Base-by-base conservation (phyloP, 2,797 vertebrate genomes). In the Ctenopoma multispine region DNA sequence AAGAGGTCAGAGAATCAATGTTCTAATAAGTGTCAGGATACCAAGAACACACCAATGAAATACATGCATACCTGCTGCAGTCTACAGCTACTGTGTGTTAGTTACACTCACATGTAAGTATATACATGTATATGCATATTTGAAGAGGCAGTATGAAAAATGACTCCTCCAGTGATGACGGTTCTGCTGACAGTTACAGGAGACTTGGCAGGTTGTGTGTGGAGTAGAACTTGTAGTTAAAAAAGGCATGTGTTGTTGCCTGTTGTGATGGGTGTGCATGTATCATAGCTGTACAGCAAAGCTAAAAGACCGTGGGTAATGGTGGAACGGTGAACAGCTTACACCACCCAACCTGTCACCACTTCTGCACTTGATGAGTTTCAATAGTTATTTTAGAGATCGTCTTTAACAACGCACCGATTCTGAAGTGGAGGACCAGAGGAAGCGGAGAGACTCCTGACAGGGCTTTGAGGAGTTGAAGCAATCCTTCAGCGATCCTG, bases 201-300 rank as follows among this genome's bases (percentile, higher is more conserved):
- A 63, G 38, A 72, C 68, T n/a, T 67, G 62, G 31, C 68, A 63
- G 58, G 47, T 47, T 7, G 54, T 51, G 29, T 38, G 51, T 49
- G 70, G 49, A 21, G 51, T 20, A 27, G 36, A 20, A 24, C 20
- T 14, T 64, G 60, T 50, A 61, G 56, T 23, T 75, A 38, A 76
- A 66, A 72, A 59, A 55, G 13, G 18, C 0, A 14, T 18, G 61
- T 72, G 79, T 72, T 48, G 50, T 43, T 40, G 40, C 20, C 71
- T 27, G 53, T 78, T 70, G 62, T 62, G 67, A 79, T 56, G 54
- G 8, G n/a, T 54, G 53, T 69, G 78, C 68, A 80, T 46, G 69
- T 84, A 85, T 90, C 72, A 82, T n/a, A 21, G 72, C 73, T 9
- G 66, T 40, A 65, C 80, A 84, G 86, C 63, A 23, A 46, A 58